Evolutionary conservation across 2,888 invertebrate genomes (phyloP).

Genomic region (Troides aeacus): DNA sequence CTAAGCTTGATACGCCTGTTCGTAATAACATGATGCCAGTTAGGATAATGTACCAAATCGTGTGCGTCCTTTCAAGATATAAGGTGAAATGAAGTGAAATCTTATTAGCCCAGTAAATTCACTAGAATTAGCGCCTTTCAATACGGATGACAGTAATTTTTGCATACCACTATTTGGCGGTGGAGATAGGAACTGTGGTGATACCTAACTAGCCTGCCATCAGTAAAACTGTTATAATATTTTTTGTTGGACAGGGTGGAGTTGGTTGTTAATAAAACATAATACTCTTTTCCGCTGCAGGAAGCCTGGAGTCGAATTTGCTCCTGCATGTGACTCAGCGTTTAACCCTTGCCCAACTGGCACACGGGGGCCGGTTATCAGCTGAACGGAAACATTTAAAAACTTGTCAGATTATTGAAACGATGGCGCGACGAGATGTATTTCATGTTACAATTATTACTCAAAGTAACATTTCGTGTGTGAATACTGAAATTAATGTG

Average conservation of each 20-base stretch:
- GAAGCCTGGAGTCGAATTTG: background rate
- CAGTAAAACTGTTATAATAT: background rate
- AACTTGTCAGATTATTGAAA: conserved; percentile 3
- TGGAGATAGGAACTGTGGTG: no score
- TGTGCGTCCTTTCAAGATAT: no score
- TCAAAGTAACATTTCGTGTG: background rate
- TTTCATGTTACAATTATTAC: background rate
- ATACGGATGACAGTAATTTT: no score
- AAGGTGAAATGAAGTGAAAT: no score
- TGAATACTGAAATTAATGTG: no score
- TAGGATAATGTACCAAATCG: no score
- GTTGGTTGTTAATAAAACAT: conserved; percentile 11
- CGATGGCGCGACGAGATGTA: background rate
- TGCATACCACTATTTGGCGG: no score
- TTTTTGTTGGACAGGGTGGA: background rate
- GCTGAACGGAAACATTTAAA: conserved; percentile 17
- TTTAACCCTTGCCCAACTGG: conserved; percentile 19
- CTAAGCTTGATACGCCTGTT: no score
- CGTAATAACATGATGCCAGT: no score
- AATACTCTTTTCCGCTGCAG: conserved; percentile 4
- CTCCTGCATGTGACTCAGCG: conserved; percentile 19
- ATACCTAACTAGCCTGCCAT: background rate
- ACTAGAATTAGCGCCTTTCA: no score
- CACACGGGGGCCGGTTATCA: conserved; percentile 1
- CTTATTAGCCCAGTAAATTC: no score